Evolutionary conservation across 2,113 vertebrate genomes (phyloP).

Genomic region (Aphelocoma coerulescens): DNA sequence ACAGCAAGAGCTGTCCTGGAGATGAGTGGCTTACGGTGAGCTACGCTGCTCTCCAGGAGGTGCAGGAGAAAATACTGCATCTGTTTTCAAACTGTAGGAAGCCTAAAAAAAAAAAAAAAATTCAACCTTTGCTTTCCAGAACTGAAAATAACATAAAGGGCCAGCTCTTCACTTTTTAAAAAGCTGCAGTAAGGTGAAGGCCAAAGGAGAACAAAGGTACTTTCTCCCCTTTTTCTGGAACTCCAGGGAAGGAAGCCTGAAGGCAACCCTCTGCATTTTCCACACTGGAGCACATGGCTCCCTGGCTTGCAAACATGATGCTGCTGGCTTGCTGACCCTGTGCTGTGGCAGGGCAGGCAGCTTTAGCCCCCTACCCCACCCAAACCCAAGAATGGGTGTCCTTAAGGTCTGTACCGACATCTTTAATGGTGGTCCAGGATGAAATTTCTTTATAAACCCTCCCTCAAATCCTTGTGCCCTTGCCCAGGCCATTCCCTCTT

Average conservation of each 20-base stretch:
- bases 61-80: background rate
- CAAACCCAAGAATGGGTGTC: background rate
- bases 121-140: background rate
- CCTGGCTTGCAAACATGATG: rapidly evolving
- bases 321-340: background rate
- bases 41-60: background rate
- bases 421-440: background rate
- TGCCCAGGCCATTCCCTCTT: background rate
- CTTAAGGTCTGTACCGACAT: background rate
- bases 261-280: background rate
- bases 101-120: background rate
- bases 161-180: background rate
- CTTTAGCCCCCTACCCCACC: background rate
- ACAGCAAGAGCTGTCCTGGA: background rate
- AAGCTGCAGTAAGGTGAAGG: background rate
- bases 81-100: background rate
- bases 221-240: background rate
- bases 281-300: background rate
- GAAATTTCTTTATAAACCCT: background rate
- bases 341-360: background rate
- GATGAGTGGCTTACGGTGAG: rapidly evolving
- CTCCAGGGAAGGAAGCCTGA: background rate
- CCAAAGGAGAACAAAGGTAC: background rate
- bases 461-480: background rate
- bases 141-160: background rate